Conservation (phyloP, 2,113 vertebrate genomes). For the Notarius lentiginosus region DNA sequence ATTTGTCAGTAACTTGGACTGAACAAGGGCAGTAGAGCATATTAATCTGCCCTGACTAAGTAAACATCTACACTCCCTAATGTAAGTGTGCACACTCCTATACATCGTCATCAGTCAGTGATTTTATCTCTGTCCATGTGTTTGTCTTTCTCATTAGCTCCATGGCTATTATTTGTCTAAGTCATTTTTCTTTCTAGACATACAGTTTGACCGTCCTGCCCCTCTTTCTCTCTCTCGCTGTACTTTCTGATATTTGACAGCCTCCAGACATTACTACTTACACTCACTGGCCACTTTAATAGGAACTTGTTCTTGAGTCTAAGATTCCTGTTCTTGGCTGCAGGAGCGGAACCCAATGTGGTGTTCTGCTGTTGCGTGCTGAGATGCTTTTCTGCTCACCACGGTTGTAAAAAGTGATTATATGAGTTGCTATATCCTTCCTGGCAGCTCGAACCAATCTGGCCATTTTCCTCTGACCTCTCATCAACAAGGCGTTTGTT, state of each 20-base stretch:
- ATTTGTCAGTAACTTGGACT: constrained; percentile 25
- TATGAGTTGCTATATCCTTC: no score
- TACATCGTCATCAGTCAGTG: neutral
- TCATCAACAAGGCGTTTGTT: no score
- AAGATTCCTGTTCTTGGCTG: no score
- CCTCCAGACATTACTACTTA: constrained; percentile 34
- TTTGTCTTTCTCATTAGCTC: constrained; percentile 3
- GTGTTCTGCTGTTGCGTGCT: no score
- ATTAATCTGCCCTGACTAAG: constrained; percentile 5
- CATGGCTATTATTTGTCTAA: neutral
- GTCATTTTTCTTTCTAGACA: neutral
- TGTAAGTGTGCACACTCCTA: neutral
- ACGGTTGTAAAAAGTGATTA: no score
- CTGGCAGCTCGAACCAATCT: no score
- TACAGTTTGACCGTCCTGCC: neutral
- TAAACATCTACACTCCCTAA: constrained; percentile 17
- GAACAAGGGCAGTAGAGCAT: neutral
- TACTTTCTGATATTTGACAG: neutral
- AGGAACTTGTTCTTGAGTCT: no score
- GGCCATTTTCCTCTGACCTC: no score
- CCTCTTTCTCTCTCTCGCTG: neutral
- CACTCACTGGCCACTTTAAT: neutral
- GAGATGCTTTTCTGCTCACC: no score
- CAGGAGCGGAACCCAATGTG: no score
- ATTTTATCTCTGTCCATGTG: constrained; percentile 14